These are phyloP conservation scores for Cataglyphis livida DNA, from an alignment of 2,888 invertebrate genomes.

Conservation along the genomic window DNA sequence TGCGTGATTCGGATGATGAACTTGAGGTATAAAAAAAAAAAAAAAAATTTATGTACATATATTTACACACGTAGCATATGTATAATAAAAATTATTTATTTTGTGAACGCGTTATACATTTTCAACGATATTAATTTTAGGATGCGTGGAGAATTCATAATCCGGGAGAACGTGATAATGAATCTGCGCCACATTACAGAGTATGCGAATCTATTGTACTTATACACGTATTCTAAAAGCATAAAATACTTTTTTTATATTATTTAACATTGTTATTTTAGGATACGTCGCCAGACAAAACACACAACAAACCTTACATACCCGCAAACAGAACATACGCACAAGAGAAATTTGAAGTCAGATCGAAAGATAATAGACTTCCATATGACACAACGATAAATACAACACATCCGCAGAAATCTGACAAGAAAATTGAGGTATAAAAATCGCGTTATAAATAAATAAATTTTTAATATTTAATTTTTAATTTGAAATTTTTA, in stretches of 20 bases:
- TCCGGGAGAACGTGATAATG: conserved; percentile 40
- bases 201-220: conserved; percentile 33
- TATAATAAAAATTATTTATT: background rate
- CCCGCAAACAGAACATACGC: background rate
- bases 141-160: conserved; percentile 44
- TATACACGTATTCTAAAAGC: background rate
- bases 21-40: conserved; percentile 33
- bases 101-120: background rate
- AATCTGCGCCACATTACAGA: conserved; percentile 33
- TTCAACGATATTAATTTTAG: conserved; percentile 27
- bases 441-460: background rate
- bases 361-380: conserved; percentile 27
- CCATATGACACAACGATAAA: background rate
- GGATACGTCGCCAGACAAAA: conserved; percentile 18
- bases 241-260: background rate
- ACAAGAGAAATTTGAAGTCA: conserved; percentile 18
- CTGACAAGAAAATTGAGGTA: conserved; percentile 6
- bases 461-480: background rate
- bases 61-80: background rate
- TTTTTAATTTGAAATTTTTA: background rate
- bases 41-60: background rate
- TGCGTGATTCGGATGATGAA: conserved; percentile 31
- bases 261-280: conserved; percentile 34
- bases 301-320: conserved; percentile 9
- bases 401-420: conserved; percentile 26